phyloP scores from a whole-genome alignment of 2,888 invertebrate species.

The Xiphydria camelus region DNA sequence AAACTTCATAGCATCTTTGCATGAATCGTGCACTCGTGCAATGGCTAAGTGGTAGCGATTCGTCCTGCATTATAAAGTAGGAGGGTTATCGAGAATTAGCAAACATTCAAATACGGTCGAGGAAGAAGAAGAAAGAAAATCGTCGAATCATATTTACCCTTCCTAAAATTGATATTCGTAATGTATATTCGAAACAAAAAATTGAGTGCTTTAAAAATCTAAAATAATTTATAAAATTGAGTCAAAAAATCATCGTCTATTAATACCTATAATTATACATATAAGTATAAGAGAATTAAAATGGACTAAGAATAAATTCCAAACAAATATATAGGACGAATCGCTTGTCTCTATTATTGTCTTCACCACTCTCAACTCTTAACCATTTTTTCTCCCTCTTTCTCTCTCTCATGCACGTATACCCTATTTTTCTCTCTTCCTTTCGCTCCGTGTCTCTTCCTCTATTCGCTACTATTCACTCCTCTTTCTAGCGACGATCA shows the following conservation, averaged over 20 bases:
- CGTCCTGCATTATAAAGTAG: constrained; percentile 23
- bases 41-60: constrained; percentile 35
- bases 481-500: constrained; percentile 5
- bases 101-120: background rate
- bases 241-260: background rate
- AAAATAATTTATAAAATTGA: background rate
- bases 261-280: constrained; percentile 1
- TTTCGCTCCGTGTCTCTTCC: constrained; percentile 10
- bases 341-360: constrained; percentile 49
- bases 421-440: constrained; percentile 12
- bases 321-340: constrained; percentile 30
- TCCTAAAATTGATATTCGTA: too few species aligned
- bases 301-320: background rate
- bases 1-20: constrained; percentile 34
- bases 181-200: too few species aligned
- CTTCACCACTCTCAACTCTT: constrained; percentile 34
- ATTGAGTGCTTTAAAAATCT: too few species aligned
- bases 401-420: constrained; percentile 16
- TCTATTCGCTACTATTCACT: constrained; percentile 5
- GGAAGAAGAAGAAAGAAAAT: background rate
- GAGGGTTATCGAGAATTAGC: background rate
- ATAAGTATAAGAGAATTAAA: constrained; percentile 5
- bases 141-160: background rate
- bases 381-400: constrained; percentile 8
- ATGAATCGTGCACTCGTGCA: constrained; percentile 41